Evolutionary conservation across 2,888 invertebrate species (phyloP), one percentile per base, ranked within the genome.

Genomic region (Caenorhabditis wallacei): DNA sequence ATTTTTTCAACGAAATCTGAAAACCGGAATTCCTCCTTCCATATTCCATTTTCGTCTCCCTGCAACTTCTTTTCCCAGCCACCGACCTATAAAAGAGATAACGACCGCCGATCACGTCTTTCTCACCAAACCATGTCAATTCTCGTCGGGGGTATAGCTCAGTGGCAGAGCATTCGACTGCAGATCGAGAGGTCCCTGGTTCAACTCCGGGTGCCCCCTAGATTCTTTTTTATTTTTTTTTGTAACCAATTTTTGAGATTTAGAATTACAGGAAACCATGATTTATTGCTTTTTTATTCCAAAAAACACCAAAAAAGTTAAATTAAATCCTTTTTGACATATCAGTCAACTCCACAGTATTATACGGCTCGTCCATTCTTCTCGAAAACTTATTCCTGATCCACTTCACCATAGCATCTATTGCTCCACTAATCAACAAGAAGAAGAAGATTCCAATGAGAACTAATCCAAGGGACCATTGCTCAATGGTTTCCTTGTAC

Each of bases 161-260:
- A 89, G 89, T 89, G 89, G 89, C 82, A 89, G 89, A 89, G 89
- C 89, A 89, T 89, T 89, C 89, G 89, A 89, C 88, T 89, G 89
- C 89, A 89, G 89, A 89, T 89, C 89, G 89, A 89, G 89, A 89
- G 89, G 89, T 89, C 89, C 85, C 87, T 82, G 89, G 89, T 89
- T 89, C 89, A 89, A 89, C 64, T 86, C 89, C 88, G 89, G 85
- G 86, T 87, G 88, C 87, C 86, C 89, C 89, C 89, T 88, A 86
- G 30, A 76, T 76, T 51, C 68, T 86, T 79, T 72, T 71, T 70
- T 22, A 22, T 13, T 35, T 37, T 57, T 81, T 48, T 51, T 43
- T 56, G 13, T 13, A 11, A 11, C 46, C 3, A 3, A 3, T 3
- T 18, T 46, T 46, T 18, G n/a, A n/a, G n/a, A n/a, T n/a, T n/a